Conservation (phyloP, 2,888 invertebrate genomes). For the Vannuccia rotundouncinata region DNA sequence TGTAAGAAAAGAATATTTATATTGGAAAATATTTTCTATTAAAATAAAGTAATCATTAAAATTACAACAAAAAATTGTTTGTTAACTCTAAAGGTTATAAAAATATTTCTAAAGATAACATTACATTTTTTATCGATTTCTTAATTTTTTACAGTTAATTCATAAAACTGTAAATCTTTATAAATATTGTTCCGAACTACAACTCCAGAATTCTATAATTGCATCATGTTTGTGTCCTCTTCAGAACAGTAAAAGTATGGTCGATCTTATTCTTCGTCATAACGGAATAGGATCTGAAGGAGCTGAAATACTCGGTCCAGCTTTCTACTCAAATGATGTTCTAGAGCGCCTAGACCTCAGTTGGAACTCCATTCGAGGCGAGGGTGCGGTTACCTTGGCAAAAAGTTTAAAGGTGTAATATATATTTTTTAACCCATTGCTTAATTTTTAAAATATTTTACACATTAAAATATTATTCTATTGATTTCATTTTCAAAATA, state of each 20-base stretch:
- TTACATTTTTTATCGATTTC: too few relatives aligned
- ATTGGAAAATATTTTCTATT: too few relatives aligned
- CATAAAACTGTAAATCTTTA: too few relatives aligned
- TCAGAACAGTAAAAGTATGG: constrained; percentile 31
- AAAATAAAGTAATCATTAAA: too few relatives aligned
- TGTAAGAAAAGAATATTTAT: too few relatives aligned
- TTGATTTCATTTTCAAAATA: neutral
- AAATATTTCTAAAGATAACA: too few relatives aligned
- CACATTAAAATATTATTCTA: neutral
- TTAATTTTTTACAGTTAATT: too few relatives aligned
- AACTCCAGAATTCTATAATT: too few relatives aligned
- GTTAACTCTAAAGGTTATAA: too few relatives aligned
- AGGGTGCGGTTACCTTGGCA: constrained; percentile 45
- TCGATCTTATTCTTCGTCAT: constrained; percentile 24
- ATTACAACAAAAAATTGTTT: too few relatives aligned
- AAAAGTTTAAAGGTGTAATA: constrained; percentile 47
- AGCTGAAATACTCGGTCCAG: constrained; percentile 32
- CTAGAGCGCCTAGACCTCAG: constrained; percentile 47
- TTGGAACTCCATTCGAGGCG: constrained; percentile 47
- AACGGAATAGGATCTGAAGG: constrained; percentile 35
- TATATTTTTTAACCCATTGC: neutral
- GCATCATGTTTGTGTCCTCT: too few relatives aligned
- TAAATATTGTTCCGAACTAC: too few relatives aligned
- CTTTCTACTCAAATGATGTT: constrained; percentile 44
- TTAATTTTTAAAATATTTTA: neutral